phyloP scores from a whole-genome alignment of 2,797 vertebrate genomes.

The Catharus ustulatus region DNA sequence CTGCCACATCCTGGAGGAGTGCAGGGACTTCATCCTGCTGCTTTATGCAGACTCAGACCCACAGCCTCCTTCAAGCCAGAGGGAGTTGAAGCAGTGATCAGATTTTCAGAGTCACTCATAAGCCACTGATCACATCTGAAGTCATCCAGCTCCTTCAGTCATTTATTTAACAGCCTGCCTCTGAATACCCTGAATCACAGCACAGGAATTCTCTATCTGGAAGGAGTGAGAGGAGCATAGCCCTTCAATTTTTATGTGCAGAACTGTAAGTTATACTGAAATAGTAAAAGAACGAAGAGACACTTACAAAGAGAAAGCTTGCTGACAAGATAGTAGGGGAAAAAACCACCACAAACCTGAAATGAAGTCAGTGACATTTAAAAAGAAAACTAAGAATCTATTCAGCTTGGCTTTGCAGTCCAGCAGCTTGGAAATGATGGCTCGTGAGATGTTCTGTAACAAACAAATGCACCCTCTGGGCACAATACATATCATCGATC shows the following conservation, averaged over 20 bases:
- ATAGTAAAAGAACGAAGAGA: conserved; percentile 20
- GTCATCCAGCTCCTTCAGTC: neutral
- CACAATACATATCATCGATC: conserved; percentile 44
- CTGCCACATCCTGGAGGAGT: neutral
- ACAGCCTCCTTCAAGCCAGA: neutral
- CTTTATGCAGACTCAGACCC: neutral
- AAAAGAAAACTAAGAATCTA: conserved; percentile 62
- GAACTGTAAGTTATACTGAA: neutral
- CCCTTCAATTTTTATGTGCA: neutral
- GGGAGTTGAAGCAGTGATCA: neutral
- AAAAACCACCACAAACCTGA: neutral
- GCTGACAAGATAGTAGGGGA: neutral
- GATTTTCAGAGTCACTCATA: neutral
- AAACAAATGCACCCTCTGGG: conserved; percentile 59
- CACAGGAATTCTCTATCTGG: neutral
- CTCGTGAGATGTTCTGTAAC: conserved; percentile 62
- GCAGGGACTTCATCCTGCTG: neutral
- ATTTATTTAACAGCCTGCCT: neutral
- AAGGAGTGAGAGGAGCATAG: neutral
- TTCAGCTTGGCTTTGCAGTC: conserved; percentile 48
- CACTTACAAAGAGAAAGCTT: conserved; percentile 27
- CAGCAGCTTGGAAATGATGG: conserved; percentile 60
- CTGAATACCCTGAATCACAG: neutral
- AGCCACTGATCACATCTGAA: neutral
- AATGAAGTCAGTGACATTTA: conserved; percentile 63